These are phyloP conservation scores for Anolis carolinensis DNA, from an alignment of 2,113 vertebrate species.

Conservation along the genomic window DNA sequence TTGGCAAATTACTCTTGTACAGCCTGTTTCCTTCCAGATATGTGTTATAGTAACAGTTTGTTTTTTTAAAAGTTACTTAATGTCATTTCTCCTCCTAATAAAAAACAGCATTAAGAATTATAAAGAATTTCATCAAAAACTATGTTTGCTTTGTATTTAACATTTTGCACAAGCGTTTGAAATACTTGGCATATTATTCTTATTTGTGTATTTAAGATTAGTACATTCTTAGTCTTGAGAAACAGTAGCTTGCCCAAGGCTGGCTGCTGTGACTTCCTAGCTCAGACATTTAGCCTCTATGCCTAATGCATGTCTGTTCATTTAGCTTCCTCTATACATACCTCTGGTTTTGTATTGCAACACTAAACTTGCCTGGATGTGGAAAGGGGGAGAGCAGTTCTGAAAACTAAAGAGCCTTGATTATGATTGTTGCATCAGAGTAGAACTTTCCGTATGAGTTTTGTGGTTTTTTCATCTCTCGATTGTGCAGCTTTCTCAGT, in stretches of 20 bases:
- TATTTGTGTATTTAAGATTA: not conserved
- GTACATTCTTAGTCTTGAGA: not conserved
- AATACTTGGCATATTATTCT: not conserved
- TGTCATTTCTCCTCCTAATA: too few relatives aligned
- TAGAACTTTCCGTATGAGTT: not conserved
- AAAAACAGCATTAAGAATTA: too few relatives aligned
- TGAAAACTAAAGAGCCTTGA: not conserved
- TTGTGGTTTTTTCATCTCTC: not conserved
- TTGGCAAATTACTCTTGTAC: not conserved
- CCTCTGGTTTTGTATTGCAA: not conserved
- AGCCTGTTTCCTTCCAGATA: not conserved
- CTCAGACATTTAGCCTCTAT: not conserved
- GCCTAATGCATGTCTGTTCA: not conserved
- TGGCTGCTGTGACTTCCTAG: not conserved
- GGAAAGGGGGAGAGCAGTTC: not conserved
- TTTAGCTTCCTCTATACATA: not conserved
- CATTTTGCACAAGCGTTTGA: too few relatives aligned
- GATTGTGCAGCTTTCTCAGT: not conserved
- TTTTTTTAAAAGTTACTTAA: too few relatives aligned
- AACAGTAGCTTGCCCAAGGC: not conserved
- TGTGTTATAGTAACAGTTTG: too few relatives aligned
- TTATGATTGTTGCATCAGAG: not conserved
- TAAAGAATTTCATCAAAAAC: too few relatives aligned
- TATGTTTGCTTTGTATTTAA: too few relatives aligned
- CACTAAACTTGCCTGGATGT: not conserved